Percentiles rank a stretch among this genome's conserved stretches.
phyloP scores from a whole-genome alignment of 2,113 vertebrate genomes.

The Lagopus leucura region DNA sequence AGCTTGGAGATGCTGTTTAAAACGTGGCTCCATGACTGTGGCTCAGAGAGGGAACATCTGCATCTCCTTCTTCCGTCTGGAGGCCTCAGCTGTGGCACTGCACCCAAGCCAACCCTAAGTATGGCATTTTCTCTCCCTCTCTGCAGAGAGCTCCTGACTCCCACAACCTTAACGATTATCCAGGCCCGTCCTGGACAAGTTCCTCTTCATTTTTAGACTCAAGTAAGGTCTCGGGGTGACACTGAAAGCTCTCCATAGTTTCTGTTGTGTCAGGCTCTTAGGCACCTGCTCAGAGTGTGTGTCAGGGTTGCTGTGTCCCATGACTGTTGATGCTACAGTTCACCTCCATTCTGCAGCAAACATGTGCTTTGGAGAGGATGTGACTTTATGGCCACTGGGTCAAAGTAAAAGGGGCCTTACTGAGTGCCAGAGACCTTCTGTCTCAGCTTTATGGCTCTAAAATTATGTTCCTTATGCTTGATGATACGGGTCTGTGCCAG shows the following conservation, averaged over 20 bases:
- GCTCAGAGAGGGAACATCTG: conserved; percentile 87
- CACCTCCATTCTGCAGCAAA: not conserved
- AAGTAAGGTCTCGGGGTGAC: not conserved
- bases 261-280: not conserved
- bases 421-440: not conserved
- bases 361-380: not conserved
- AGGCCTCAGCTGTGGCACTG: not conserved
- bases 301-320: not conserved
- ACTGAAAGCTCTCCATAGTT: not conserved
- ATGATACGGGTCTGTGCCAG: not conserved
- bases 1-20: conserved; percentile 90
- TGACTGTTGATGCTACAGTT: not conserved
- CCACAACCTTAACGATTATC: not conserved
- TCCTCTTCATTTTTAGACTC: not conserved
- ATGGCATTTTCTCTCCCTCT: not conserved
- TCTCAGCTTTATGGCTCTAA: not conserved
- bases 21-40: conserved; percentile 88
- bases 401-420: not conserved
- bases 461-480: not conserved
- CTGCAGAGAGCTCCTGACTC: not conserved
- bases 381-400: not conserved
- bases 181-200: not conserved
- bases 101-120: conserved; percentile 66
- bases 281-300: not conserved
- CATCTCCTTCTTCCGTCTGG: conserved; percentile 87